A percentile compares a stretch with the other conserved stretches of the same genome.
These are phyloP conservation scores for Bufo gargarizans DNA, from an alignment of 2,113 vertebrate genomes.

Conservation along the genomic window DNA sequence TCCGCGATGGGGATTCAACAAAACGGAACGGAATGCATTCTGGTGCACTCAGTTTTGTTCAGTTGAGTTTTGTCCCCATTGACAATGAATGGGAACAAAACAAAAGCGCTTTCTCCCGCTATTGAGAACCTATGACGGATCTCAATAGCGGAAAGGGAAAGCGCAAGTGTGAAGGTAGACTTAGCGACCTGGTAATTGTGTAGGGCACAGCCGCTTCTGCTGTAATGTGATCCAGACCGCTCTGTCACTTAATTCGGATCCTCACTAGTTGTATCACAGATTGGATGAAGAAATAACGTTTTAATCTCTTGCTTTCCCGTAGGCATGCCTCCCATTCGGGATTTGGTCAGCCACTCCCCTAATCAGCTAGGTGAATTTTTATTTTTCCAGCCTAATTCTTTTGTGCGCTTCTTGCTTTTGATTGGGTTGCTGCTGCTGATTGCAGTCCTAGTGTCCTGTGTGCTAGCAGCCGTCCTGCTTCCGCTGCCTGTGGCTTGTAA, in stretches of 20 bases:
- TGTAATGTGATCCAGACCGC: not conserved
- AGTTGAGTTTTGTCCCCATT: no score
- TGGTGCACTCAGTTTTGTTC: no score
- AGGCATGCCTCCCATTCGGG: conserved; percentile 97
- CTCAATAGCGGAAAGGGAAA: no score
- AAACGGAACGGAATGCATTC: no score
- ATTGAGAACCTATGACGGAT: no score
- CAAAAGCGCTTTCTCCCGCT: no score
- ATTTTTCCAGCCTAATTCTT: conserved; percentile 43
- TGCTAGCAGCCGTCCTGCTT: not conserved
- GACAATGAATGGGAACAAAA: no score
- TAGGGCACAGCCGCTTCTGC: not conserved
- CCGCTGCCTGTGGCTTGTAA: not conserved
- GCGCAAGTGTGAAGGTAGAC: no score
- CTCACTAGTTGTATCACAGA: not conserved
- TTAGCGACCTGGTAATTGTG: not conserved
- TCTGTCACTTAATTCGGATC: not conserved
- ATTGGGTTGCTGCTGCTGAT: not conserved
- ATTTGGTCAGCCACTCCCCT: conserved; percentile 96
- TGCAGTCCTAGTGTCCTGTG: not conserved
- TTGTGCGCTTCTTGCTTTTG: not conserved
- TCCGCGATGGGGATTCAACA: no score
- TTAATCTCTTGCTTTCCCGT: conserved; percentile 67
- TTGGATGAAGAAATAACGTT: conserved; percentile 8
- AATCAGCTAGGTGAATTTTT: conserved; percentile 90